These are phyloP conservation scores for Thymelicus sylvestris DNA, from an alignment of 2,888 invertebrate genomes.

Conservation along the genomic window DNA sequence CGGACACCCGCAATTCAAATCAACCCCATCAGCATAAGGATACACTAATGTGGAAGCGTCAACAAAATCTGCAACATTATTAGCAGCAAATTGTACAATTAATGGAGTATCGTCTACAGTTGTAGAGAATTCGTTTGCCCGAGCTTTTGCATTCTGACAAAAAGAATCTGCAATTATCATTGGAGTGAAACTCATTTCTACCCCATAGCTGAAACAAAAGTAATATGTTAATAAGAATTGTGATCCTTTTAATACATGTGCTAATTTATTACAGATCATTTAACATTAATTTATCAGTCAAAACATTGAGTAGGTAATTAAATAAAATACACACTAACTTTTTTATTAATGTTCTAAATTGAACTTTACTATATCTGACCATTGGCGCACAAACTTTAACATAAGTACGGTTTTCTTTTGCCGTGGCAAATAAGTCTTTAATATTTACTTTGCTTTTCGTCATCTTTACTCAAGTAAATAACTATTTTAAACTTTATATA, in stretches of 20 bases:
- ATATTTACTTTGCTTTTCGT: slow-evolving; percentile 74
- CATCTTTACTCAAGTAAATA: slow-evolving; percentile 25
- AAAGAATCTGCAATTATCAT: slow-evolving; percentile 99
- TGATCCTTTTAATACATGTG: background rate
- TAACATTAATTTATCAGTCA: too few species aligned
- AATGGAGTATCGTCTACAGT: slow-evolving; percentile 91
- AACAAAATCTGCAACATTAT: slow-evolving; percentile 91
- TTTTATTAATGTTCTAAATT: slow-evolving; percentile 76
- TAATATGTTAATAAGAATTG: background rate
- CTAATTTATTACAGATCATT: too few species aligned
- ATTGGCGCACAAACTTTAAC: slow-evolving; percentile 96
- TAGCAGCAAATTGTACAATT: slow-evolving; percentile 98
- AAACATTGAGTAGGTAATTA: too few species aligned
- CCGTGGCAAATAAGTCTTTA: slow-evolving; percentile 86
- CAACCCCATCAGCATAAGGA: slow-evolving; percentile 95
- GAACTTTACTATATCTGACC: slow-evolving; percentile 93
- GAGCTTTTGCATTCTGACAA: slow-evolving; percentile 93
- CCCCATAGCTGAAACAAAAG: slow-evolving; percentile 87
- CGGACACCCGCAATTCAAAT: slow-evolving; percentile 99
- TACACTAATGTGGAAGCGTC: slow-evolving; percentile 93
- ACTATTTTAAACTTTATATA: too few species aligned
- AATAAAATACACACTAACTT: slow-evolving; percentile 59
- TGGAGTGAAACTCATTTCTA: slow-evolving; percentile 96
- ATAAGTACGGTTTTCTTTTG: slow-evolving; percentile 77
- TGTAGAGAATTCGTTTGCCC: slow-evolving; percentile 92